Conservation (phyloP, 2,113 vertebrate genomes). For the Paradisaea rubra region DNA sequence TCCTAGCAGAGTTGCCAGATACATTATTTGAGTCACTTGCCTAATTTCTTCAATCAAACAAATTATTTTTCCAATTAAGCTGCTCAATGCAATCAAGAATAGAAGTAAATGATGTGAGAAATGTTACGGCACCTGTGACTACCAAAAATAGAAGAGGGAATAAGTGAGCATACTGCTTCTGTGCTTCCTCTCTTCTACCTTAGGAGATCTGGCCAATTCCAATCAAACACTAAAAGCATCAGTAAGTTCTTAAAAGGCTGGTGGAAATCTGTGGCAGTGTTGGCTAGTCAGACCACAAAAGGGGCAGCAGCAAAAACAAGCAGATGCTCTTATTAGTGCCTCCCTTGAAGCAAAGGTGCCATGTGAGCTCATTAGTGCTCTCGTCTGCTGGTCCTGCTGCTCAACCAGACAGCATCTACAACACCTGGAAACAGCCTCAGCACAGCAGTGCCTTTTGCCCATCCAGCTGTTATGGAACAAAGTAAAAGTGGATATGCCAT, state of each 20-base stretch:
- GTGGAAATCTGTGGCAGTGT: background rate
- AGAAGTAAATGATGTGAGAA: constrained; percentile 11
- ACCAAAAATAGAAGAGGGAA: background rate
- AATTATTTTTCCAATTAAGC: constrained; percentile 28
- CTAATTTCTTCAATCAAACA: constrained; percentile 33
- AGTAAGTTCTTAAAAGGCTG: background rate
- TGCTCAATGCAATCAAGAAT: constrained; percentile 9
- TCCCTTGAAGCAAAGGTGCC: background rate
- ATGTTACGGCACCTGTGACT: background rate
- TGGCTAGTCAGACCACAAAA: background rate
- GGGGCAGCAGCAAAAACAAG: background rate
- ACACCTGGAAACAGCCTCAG: background rate
- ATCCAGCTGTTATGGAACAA: background rate
- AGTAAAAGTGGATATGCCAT: background rate
- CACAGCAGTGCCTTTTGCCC: background rate
- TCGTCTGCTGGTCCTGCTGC: background rate
- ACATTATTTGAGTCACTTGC: background rate
- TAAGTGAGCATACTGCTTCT: background rate
- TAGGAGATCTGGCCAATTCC: background rate
- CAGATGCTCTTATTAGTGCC: background rate
- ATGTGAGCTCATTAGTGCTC: background rate
- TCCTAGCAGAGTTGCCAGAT: background rate
- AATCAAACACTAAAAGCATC: background rate
- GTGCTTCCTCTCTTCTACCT: background rate
- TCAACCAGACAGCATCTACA: background rate